Base-by-base conservation (phyloP, 2,797 vertebrate genomes). In the Gallirallus australis region DNA sequence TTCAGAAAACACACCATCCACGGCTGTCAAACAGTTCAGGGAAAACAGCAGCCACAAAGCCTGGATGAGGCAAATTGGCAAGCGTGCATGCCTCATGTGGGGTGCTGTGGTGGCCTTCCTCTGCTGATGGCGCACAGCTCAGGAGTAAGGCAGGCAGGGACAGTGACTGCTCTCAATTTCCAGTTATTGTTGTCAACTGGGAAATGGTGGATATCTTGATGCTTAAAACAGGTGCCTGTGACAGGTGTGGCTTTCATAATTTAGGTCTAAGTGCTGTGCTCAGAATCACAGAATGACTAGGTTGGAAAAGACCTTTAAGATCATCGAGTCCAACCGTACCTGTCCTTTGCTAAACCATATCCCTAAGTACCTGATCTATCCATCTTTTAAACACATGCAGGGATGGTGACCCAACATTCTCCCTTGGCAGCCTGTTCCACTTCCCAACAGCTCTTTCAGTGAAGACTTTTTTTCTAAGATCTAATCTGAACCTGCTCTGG, bases 41-140 rank as follows among this genome's bases (percentile, higher is more conserved):
- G 24, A 65, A 63, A 48, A n/a, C 0, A 20, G 17, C 17, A 40
- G 13, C 27, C 39, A 17, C 30, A 15, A 1, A 14, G 4, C 7
- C n/a, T 9, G 52, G 35, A 23, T 73, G 31, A 70, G 39, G 28
- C 1, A 14, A 73, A 66, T 52, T 19, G 7, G 7, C 0, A 3
- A 3, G 11, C 1, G 7, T 27, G 8, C 8, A 1, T 0, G 1
- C 13, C 14, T 69, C 2, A 0, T 0, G 0, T 0, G 16, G 59
- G 47, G 18, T 0, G 0, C 2, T n/a, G 31, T 7, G 60, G 7
- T 56, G 53, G 45, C 7, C 37, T 50, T 50, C 23, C 48, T 50
- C 24, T 50, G 48, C 48, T 50, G 57, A 35, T 13, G 30, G 14
- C 16, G 5, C 4, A 39, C 0, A 9, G n/a, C 42, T 8, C 23